Conservation (phyloP, 2,113 vertebrate species). For the Nothoprocta perdicaria region DNA sequence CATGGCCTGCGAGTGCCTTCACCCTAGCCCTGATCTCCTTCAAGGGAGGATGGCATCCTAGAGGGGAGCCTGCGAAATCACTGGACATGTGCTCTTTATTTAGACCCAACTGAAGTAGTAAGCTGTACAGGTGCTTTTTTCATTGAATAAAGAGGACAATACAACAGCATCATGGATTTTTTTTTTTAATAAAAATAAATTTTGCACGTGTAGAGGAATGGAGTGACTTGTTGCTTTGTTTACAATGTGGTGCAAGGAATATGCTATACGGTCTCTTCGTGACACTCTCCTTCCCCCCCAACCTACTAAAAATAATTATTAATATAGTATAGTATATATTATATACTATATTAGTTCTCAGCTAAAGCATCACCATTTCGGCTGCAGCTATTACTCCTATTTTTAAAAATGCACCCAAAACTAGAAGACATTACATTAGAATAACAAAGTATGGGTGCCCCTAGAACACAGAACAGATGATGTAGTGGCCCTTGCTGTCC, state of each 20-base stretch:
- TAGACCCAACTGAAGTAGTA: background rate
- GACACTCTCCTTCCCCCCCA: background rate
- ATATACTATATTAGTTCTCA: background rate
- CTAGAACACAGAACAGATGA: background rate
- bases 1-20: background rate
- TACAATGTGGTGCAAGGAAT: background rate
- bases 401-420: background rate
- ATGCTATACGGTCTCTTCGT: background rate
- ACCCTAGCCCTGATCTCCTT: background rate
- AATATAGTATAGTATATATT: too few relatives aligned
- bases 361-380: background rate
- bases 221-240: background rate
- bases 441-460: background rate
- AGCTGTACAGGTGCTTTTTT: background rate
- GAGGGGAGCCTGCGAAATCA: background rate
- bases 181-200: background rate
- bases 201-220: accelerated
- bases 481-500: background rate
- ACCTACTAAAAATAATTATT: background rate
- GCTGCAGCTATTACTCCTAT: background rate
- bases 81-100: background rate
- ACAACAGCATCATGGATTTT: background rate
- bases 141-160: background rate
- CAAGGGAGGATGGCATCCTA: background rate
- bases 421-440: background rate